These are phyloP conservation scores for Halcyon smyrnensis DNA, from an alignment of 2,797 vertebrate genomes.

Conservation along the genomic window DNA sequence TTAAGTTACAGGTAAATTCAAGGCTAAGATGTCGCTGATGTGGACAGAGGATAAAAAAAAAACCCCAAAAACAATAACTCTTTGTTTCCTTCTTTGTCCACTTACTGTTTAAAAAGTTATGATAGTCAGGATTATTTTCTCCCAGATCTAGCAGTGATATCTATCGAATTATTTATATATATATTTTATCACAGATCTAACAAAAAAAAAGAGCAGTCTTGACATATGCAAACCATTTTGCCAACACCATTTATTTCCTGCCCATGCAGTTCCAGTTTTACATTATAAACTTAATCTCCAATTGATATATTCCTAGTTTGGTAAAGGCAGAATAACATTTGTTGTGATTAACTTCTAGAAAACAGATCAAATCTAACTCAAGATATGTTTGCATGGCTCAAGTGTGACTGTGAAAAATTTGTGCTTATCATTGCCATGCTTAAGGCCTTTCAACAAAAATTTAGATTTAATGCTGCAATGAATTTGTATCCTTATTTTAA, in stretches of 20 bases:
- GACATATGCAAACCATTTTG: not conserved
- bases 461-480: not conserved
- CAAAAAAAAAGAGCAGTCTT: not conserved
- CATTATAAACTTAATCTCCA: not conserved
- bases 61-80: not conserved
- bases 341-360: slow-evolving; percentile 17
- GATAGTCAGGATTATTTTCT: not conserved
- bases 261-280: not conserved
- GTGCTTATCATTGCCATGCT: not conserved
- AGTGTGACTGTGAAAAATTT: slow-evolving; percentile 16
- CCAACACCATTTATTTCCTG: not conserved
- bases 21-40: not conserved
- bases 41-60: not conserved
- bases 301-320: not conserved
- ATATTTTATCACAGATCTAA: not conserved
- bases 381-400: slow-evolving; percentile 2
- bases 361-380: slow-evolving; percentile 21
- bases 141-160: not conserved
- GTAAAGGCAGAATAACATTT: not conserved
- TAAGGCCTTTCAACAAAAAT: not conserved
- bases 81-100: not conserved
- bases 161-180: not conserved
- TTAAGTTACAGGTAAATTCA: not conserved
- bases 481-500: not conserved
- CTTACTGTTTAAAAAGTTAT: not conserved